Conservation (phyloP, 35 echinoderm and acorn worm genomes). For the Stichopus chloronotus region DNA sequence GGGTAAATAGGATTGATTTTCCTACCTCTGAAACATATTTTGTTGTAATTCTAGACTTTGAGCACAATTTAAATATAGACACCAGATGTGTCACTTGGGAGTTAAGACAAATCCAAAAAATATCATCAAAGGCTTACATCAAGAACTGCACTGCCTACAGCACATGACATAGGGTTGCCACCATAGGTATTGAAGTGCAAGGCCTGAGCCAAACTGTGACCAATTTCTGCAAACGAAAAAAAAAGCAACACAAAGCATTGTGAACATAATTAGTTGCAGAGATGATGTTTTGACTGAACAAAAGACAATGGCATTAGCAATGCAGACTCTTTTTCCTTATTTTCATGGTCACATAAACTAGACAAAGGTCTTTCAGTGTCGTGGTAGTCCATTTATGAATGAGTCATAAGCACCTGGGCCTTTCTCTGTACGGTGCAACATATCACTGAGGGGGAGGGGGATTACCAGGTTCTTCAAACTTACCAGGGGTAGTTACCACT, state of each 20-base stretch:
- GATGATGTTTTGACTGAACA: too few species aligned
- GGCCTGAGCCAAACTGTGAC: constrained; percentile 62
- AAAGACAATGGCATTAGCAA: background rate
- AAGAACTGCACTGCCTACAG: constrained; percentile 91
- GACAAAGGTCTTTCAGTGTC: too few species aligned
- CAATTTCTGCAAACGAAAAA: constrained; percentile 80
- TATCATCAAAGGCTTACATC: constrained; percentile 72
- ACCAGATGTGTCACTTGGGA: too few species aligned
- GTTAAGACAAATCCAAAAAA: background rate
- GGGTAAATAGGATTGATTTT: too few species aligned
- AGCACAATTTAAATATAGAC: too few species aligned
- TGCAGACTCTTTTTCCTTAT: background rate
- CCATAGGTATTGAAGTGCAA: constrained; percentile 97
- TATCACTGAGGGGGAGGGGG: too few species aligned
- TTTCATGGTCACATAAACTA: background rate
- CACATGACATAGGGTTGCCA: constrained; percentile 91
- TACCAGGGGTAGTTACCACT: constrained; percentile 93
- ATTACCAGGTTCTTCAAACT: background rate
- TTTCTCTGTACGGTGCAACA: too few species aligned
- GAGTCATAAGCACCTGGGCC: too few species aligned
- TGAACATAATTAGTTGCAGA: background rate
- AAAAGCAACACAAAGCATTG: background rate
- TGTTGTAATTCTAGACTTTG: too few species aligned
- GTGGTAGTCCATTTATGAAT: too few species aligned
- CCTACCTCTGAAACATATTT: too few species aligned